phyloP scores from a whole-genome alignment of 2,888 invertebrate species.

The Drosophila setosimentum region DNA sequence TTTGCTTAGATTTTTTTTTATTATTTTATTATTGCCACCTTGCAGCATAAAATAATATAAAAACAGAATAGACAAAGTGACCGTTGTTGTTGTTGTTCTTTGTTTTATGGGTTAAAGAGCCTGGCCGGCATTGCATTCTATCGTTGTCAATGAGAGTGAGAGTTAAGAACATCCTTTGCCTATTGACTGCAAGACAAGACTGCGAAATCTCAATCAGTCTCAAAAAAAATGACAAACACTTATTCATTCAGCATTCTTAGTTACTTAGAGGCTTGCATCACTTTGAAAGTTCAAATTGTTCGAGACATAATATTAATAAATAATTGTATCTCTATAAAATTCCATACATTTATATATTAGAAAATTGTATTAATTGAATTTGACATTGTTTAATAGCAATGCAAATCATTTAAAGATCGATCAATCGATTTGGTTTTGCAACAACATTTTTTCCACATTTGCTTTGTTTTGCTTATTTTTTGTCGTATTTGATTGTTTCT shows the following conservation, averaged over 20 bases:
- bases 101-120: constrained; percentile 43
- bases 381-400: background rate
- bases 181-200: background rate
- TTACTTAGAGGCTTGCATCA: background rate
- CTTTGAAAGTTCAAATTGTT: background rate
- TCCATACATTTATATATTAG: background rate
- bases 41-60: background rate
- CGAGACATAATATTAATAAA: background rate
- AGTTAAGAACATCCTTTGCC: background rate
- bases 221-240: background rate
- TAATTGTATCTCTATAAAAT: background rate
- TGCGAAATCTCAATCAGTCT: background rate
- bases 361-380: background rate
- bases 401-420: background rate
- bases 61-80: background rate
- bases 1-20: constrained; percentile 18
- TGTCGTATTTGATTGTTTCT: constrained; percentile 40
- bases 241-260: background rate
- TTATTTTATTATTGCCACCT: constrained; percentile 28
- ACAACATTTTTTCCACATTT: background rate
- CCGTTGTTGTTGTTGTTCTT: constrained; percentile 4
- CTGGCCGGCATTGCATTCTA: background rate
- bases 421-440: background rate
- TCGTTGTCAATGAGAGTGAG: constrained; percentile 10
- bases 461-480: constrained; percentile 5